A percentile compares a stretch with the other conserved stretches of the same genome.
These are phyloP conservation scores for Ptyas mucosa DNA, from an alignment of 2,113 vertebrate genomes.

Conservation along the genomic window DNA sequence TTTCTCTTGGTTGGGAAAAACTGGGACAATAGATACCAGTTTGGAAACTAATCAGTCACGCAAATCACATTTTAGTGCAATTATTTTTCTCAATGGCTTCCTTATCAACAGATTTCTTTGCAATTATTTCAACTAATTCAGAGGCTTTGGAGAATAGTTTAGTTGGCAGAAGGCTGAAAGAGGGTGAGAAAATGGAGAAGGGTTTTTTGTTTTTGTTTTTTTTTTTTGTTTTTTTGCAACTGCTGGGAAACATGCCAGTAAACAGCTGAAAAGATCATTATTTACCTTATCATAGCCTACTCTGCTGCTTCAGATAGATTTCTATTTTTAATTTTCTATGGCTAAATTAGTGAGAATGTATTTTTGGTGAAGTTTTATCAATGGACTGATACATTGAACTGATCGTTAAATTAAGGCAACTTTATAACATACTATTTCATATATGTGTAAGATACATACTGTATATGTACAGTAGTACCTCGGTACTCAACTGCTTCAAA, in stretches of 20 bases:
- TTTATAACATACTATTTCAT: neutral
- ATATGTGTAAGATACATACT: neutral
- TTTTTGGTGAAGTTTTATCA: neutral
- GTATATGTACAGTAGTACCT: neutral
- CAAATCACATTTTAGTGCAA: neutral
- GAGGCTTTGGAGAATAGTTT: slow-evolving; percentile 6
- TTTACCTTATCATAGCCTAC: slow-evolving; percentile 13
- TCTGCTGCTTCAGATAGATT: neutral
- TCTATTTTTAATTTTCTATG: neutral
- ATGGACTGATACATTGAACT: neutral
- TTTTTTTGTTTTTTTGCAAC: neutral
- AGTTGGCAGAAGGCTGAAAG: neutral
- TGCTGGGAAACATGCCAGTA: slow-evolving; percentile 4
- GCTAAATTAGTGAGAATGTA: neutral
- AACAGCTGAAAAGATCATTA: slow-evolving; percentile 22
- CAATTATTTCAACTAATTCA: slow-evolving; percentile 21
- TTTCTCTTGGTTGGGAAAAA: neutral
- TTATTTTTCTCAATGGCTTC: slow-evolving; percentile 20
- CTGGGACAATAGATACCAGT: neutral
- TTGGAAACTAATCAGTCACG: slow-evolving; percentile 22
- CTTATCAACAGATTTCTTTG: slow-evolving; percentile 9
- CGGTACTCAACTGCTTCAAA: neutral
- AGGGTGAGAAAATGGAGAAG: neutral
- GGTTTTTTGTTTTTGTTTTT: neutral
- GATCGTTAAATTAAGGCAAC: slow-evolving; percentile 1